These are phyloP conservation scores for Cephus spinipes DNA, from an alignment of 2,888 invertebrate species.

Conservation along the genomic window DNA sequence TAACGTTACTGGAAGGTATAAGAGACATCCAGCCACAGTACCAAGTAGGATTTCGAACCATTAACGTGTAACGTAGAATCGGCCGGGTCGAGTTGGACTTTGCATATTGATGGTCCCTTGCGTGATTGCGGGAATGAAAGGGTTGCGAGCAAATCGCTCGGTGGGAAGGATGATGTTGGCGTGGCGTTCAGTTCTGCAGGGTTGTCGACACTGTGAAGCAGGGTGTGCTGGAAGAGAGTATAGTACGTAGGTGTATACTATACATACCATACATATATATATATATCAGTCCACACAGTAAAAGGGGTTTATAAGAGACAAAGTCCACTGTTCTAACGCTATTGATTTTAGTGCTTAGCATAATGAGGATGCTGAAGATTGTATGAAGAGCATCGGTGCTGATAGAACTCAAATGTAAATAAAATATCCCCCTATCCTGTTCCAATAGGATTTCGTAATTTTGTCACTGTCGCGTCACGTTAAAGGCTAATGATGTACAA, in stretches of 20 bases:
- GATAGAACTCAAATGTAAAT: neutral
- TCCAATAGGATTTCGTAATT: slow-evolving; percentile 62
- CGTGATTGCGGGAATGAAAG: slow-evolving; percentile 48
- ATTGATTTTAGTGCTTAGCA: slow-evolving; percentile 64
- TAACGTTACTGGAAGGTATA: neutral
- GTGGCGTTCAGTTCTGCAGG: neutral
- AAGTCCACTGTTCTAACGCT: slow-evolving; percentile 48
- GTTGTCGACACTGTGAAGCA: neutral
- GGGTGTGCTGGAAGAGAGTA: neutral
- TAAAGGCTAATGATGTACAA: neutral
- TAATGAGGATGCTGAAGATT: slow-evolving; percentile 48
- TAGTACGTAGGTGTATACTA: neutral
- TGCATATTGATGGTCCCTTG: slow-evolving; percentile 50
- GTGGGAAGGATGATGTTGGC: slow-evolving; percentile 11
- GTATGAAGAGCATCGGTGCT: neutral
- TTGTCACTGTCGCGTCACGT: neutral
- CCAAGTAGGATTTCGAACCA: slow-evolving; percentile 12
- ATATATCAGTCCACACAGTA: neutral
- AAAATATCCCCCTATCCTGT: slow-evolving; percentile 67
- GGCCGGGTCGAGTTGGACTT: slow-evolving; percentile 36
- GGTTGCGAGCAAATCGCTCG: slow-evolving; percentile 44
- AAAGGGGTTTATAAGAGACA: neutral
- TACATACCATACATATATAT: neutral
- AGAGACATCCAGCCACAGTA: neutral
- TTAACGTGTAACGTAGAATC: slow-evolving; percentile 19